phyloP scores from a whole-genome alignment of 2,888 invertebrate species.

The Drosophila silvestris region DNA sequence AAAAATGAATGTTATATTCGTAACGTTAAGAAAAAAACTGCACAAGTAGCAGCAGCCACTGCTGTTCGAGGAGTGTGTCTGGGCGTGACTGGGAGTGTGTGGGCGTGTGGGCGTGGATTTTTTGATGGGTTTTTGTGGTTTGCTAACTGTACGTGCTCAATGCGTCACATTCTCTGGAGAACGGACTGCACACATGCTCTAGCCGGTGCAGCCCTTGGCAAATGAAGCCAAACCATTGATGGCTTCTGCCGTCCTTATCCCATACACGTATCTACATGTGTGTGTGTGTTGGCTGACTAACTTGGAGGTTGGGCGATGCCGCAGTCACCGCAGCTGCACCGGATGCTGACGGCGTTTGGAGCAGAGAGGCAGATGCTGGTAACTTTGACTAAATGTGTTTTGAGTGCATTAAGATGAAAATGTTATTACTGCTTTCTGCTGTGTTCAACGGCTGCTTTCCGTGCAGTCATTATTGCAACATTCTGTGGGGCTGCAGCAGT shows the following conservation, averaged over 20 bases:
- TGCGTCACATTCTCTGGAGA: slow-evolving; percentile 75
- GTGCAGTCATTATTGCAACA: slow-evolving; percentile 71
- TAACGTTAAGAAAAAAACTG: slow-evolving; percentile 57
- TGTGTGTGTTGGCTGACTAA: slow-evolving; percentile 42
- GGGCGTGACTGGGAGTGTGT: background rate
- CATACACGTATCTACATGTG: slow-evolving; percentile 5
- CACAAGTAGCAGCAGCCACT: slow-evolving; percentile 20
- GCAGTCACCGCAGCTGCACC: slow-evolving; percentile 53
- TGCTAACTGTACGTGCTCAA: slow-evolving; percentile 70
- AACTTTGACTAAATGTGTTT: slow-evolving; percentile 79
- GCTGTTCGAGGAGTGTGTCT: background rate
- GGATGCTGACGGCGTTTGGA: slow-evolving; percentile 56
- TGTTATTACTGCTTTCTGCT: slow-evolving; percentile 62
- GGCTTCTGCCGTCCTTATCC: slow-evolving; percentile 17
- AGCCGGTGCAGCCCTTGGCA: slow-evolving; percentile 34
- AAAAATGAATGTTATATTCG: slow-evolving; percentile 79
- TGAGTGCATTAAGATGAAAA: slow-evolving; percentile 78
- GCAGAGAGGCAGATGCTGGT: slow-evolving; percentile 52
- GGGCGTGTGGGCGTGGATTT: slow-evolving; percentile 4
- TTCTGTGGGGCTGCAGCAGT: slow-evolving; percentile 51
- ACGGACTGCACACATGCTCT: slow-evolving; percentile 40
- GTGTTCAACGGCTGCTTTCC: slow-evolving; percentile 9
- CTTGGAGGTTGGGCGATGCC: slow-evolving; percentile 56
- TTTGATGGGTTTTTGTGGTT: slow-evolving; percentile 55
- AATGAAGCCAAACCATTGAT: slow-evolving; percentile 64